Evolutionary conservation across 2,113 vertebrate genomes (phyloP).

Genomic region (Tricholaema leucomelas): DNA sequence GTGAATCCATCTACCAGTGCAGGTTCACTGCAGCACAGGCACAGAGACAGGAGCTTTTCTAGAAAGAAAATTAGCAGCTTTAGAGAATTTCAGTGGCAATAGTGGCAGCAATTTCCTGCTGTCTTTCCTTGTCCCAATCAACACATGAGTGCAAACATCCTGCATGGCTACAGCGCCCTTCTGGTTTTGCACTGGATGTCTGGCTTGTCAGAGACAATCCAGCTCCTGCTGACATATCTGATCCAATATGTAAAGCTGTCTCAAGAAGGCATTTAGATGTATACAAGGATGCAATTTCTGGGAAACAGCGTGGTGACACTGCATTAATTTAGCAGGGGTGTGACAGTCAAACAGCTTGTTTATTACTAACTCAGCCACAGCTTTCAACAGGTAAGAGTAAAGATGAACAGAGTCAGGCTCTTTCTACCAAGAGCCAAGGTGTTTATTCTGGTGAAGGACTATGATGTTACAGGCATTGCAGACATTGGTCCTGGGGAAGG

Average conservation of each 20-base stretch:
- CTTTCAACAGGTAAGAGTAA: not conserved
- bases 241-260: not conserved
- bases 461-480: not conserved
- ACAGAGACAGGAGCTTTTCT: not conserved
- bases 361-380: not conserved
- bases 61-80: not conserved
- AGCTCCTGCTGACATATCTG: not conserved
- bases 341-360: not conserved
- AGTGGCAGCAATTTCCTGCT: not conserved
- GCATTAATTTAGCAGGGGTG: constrained; percentile 9
- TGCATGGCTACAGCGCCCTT: not conserved
- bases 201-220: not conserved
- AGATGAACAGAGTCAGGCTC: not conserved
- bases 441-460: not conserved
- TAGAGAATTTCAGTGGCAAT: not conserved
- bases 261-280: not conserved
- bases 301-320: not conserved
- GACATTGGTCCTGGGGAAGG: rapidly evolving
- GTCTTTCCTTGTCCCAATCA: not conserved
- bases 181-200: not conserved
- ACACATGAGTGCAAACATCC: not conserved
- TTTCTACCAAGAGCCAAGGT: not conserved
- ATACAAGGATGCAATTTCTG: not conserved
- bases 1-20: not conserved
- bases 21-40: not conserved